A percentile compares a stretch with the other conserved stretches of the same genome.
Conservation (phyloP, 2,888 invertebrate genomes). For the Amphimallon solstitiale region DNA sequence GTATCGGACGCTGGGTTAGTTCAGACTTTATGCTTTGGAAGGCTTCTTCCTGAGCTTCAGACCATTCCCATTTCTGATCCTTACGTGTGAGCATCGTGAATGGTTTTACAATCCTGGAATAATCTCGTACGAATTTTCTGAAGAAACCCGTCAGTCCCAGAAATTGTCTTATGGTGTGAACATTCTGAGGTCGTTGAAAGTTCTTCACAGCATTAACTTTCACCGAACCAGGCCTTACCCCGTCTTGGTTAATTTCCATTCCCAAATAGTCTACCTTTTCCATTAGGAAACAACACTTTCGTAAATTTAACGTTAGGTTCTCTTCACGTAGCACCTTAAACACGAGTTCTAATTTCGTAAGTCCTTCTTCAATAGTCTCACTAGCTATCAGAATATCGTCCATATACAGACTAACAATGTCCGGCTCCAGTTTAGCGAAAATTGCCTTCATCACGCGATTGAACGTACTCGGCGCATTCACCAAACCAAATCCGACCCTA, state of each 20-base stretch:
- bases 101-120: slow-evolving; percentile 5
- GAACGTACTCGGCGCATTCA: slow-evolving; percentile 52
- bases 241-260: slow-evolving; percentile 38
- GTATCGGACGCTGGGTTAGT: slow-evolving; percentile 42
- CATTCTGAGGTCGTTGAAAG: no score
- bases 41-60: slow-evolving; percentile 36
- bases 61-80: slow-evolving; percentile 37
- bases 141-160: slow-evolving; percentile 57
- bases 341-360: no score
- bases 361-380: no score
- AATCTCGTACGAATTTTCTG: slow-evolving; percentile 49
- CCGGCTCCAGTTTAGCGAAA: background rate
- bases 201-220: slow-evolving; percentile 41
- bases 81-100: slow-evolving; percentile 39
- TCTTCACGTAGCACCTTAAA: slow-evolving; percentile 25
- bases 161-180: slow-evolving; percentile 50
- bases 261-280: slow-evolving; percentile 33
- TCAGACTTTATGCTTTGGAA: slow-evolving; percentile 39
- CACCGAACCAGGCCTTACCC: slow-evolving; percentile 40
- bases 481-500: slow-evolving; percentile 52
- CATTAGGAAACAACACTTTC: slow-evolving; percentile 41
- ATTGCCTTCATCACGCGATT: slow-evolving; percentile 45
- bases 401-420: slow-evolving; percentile 28
- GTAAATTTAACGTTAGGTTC: background rate
- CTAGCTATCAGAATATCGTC: slow-evolving; percentile 42